These are phyloP conservation scores for Lissonota sp. DNA, from an alignment of 2,888 invertebrate species.

Conservation along the genomic window DNA sequence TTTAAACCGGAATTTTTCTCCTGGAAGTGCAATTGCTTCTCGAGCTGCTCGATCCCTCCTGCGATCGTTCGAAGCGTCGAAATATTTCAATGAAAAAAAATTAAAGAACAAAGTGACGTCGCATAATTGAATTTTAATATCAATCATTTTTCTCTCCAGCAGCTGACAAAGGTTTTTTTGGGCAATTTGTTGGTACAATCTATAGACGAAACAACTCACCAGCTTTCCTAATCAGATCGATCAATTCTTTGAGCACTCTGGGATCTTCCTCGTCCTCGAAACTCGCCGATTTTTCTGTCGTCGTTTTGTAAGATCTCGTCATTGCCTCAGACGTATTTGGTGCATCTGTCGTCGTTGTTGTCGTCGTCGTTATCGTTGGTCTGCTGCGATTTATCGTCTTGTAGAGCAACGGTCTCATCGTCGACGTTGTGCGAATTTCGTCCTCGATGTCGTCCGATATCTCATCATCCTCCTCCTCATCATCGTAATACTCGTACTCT, in stretches of 20 bases:
- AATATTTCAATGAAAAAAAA: conserved; percentile 4
- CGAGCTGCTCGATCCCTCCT: conserved; percentile 94
- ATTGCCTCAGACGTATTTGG: conserved; percentile 19
- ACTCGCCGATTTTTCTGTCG: conserved; percentile 54
- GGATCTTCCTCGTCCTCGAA: conserved; percentile 89
- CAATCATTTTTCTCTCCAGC: too few relatives aligned
- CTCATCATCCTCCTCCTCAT: conserved; percentile 85
- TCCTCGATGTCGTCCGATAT: conserved; percentile 84
- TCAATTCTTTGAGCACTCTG: conserved; percentile 92
- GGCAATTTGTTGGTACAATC: too few relatives aligned
- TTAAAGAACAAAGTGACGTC: neutral
- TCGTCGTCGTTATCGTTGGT: conserved; percentile 77
- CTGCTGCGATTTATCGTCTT: conserved; percentile 79
- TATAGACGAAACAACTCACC: conserved; percentile 84
- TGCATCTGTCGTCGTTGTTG: conserved; percentile 71
- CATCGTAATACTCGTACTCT: conserved; percentile 83
- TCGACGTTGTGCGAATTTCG: conserved; percentile 79
- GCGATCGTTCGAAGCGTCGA: conserved; percentile 41
- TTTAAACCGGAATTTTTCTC: conserved; percentile 83
- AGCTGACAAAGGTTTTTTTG: neutral
- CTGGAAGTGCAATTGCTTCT: conserved; percentile 89
- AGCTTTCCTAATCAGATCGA: conserved; percentile 93
- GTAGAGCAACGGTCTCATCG: conserved; percentile 77
- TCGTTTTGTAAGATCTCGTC: conserved; percentile 63
- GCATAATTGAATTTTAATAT: too few relatives aligned